Base-by-base conservation (phyloP, 2,888 invertebrate genomes). In the Lithophane ornitopus region DNA sequence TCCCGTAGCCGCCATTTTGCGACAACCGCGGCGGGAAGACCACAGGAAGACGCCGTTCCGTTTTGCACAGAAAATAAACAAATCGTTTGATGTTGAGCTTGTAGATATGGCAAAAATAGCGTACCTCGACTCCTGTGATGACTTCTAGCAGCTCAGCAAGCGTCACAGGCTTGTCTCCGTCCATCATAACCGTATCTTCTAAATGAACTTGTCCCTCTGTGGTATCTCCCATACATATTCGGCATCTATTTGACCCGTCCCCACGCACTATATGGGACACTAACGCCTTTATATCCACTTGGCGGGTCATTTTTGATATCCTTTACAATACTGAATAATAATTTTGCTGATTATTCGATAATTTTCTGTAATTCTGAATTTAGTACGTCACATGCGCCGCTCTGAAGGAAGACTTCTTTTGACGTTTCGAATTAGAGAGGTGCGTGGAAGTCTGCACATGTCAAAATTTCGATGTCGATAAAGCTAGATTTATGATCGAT, bases 171-270 rank as follows among this genome's bases (percentile, higher is more conserved):
- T 92, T 93, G 52, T 96, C 96, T 49, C 94, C 95, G 56, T 96
- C 95, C 92, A 94, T 92, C 95, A 96, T 94, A 8, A 96, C 96
- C 1, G 96, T 96, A 80, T 96, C 96, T 74, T 93, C 93, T 58
- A 96, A 92, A 81, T 93, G 93, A 44, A 96, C 96, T 89, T 95
- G 95, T 8, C 96, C 96, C 81, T 96, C 95, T 2, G 93, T 89
- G 0, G 96, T 96, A 74, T 95, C 96, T 2, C 96, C 96, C 95
- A 96, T 94, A 82, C 96, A 96, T 85, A 96, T 96, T 87, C 96
- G 91, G 85, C 96, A 96, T 93, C 92, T 94, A 76, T 96, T 94
- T 61, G 91, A 88, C 6, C 96, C 96, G 84, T 96, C 96, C 81
- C 96, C 96, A 77, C 92, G 91, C 44, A 96, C 93, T 78, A 96